These are phyloP conservation scores for Psittacula derbiana DNA, from an alignment of 2,797 vertebrate genomes.

Conservation along the genomic window DNA sequence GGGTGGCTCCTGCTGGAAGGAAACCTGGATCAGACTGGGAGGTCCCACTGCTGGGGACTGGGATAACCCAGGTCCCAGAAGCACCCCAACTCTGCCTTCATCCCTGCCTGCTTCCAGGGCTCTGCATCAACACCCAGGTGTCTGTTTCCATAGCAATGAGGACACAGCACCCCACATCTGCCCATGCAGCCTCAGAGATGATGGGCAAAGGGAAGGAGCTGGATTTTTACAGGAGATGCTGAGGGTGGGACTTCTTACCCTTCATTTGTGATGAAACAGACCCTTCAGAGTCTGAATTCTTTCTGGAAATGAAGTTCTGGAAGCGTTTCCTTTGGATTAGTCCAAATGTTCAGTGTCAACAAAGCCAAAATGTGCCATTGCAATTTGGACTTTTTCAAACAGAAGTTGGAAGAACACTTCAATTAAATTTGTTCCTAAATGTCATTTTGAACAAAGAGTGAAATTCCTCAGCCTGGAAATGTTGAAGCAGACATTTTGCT, in stretches of 20 bases:
- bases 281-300: background rate
- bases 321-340: constrained; percentile 19
- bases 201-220: background rate
- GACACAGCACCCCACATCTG: background rate
- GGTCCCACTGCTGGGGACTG: rapidly evolving
- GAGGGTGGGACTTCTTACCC: background rate
- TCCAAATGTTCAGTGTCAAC: constrained; percentile 46
- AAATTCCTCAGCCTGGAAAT: constrained; percentile 41
- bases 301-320: constrained; percentile 14
- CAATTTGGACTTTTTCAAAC: constrained; percentile 45
- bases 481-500: constrained; percentile 46
- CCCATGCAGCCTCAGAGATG: background rate
- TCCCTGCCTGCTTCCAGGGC: background rate
- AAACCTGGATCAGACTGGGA: background rate
- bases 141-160: background rate
- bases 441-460: constrained; percentile 46
- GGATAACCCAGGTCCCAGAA: too few relatives aligned
- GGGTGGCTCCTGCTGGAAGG: background rate
- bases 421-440: constrained; percentile 47
- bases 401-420: constrained; percentile 21
- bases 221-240: background rate
- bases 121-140: background rate
- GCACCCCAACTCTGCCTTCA: rapidly evolving
- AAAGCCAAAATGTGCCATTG: constrained; percentile 15
- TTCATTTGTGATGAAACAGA: constrained; percentile 10